Evolutionary conservation across 2,113 vertebrate species (phyloP), one percentile per base, ranked within the genome.

Genomic region (Stomatorhinus ivindoensis): DNA sequence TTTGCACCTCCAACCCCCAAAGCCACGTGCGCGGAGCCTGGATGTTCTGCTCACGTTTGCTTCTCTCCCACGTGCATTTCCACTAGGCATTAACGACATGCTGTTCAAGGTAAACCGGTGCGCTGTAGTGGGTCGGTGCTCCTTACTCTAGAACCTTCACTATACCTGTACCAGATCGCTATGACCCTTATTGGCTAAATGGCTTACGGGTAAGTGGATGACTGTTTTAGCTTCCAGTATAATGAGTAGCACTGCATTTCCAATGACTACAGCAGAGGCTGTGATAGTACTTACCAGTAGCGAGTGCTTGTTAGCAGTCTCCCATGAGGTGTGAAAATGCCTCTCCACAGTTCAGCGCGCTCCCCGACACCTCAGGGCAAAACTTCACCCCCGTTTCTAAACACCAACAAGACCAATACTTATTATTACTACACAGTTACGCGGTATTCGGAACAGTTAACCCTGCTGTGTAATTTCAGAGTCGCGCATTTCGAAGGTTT

Each of bases 321-420:
- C 92, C 93, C 93, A 93, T 93, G 86, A 93, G 93, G 91, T 10
- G 47, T 58, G 90, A 65, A 73, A 58, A 85, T 48, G 89, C 85
- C 17, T 51, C 89, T 85, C 90, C 91, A 93, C 53, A 92, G 93
- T 92, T 92, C 93, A 89, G 31, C n/a, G 51, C 65, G 47, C 69
- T 86, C 53, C 3, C 85, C 55, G 10, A 80, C 86, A 89, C 89
- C 86, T 55, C 61, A 24, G 31, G 47, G 46, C 27, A 53, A 92
- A 92, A 95, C 94, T 95, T 95, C 92, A 90, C 47, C 8, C 89
- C 91, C 53, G 88, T 90, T 87, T 91, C 46, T 92, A 93, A 88
- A 4, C 65, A 21, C 42, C 83, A 35, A 83, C 27, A 89, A 87
- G 85, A 19, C 1, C 47, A n/a, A 86, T 86, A 86, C 44, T 47